These are phyloP conservation scores for Paralvinella palmiformis DNA, from an alignment of 1,140 invertebrate species.

Conservation along the genomic window DNA sequence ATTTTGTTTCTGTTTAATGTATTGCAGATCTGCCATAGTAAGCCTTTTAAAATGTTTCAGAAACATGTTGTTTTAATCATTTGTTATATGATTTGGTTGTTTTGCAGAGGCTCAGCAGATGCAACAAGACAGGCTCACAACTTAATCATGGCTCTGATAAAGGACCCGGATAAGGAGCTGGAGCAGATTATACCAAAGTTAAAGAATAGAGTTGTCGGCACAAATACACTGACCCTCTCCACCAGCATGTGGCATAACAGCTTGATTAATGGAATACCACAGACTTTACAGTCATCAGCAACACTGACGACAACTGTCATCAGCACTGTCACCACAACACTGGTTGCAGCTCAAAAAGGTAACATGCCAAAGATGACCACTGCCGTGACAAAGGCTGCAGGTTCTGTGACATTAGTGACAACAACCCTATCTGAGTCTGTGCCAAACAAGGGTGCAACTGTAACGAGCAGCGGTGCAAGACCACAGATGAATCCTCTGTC, in stretches of 20 bases:
- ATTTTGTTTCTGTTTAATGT: not conserved
- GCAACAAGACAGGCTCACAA: conserved; percentile 82
- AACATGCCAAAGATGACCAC: too few species aligned
- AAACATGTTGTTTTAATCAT: not conserved
- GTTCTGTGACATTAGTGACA: too few species aligned
- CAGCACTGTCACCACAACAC: not conserved
- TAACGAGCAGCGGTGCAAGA: too few species aligned
- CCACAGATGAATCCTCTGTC: too few species aligned
- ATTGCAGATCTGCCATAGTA: not conserved
- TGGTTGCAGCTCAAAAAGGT: not conserved
- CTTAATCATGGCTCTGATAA: conserved; percentile 78
- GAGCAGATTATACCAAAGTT: conserved; percentile 69
- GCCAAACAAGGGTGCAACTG: too few species aligned
- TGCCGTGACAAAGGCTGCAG: too few species aligned
- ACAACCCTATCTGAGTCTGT: too few species aligned
- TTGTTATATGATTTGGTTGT: conserved; percentile 4
- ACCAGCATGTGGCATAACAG: conserved; percentile 12
- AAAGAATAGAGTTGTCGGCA: conserved; percentile 39
- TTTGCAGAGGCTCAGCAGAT: conserved; percentile 73
- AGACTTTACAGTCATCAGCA: not conserved
- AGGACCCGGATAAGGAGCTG: conserved; percentile 89
- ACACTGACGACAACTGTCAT: not conserved
- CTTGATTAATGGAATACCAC: conserved; percentile 4
- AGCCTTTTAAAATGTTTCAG: not conserved
- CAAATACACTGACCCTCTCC: conserved; percentile 7